These are phyloP conservation scores for Dorcus parallelipipedus DNA, from an alignment of 2,888 invertebrate species.

Conservation along the genomic window DNA sequence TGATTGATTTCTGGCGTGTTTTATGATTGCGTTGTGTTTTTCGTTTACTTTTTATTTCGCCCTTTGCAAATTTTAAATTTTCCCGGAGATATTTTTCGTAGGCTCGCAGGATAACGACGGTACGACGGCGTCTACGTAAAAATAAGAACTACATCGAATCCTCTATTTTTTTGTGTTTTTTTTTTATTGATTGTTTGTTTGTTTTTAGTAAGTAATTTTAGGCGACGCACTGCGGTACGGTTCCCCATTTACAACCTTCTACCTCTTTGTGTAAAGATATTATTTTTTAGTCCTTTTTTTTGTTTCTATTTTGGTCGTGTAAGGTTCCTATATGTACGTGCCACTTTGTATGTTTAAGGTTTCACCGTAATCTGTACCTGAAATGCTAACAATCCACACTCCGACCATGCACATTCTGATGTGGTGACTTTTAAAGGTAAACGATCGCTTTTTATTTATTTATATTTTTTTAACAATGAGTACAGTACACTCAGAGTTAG, in stretches of 20 bases:
- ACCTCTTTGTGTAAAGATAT: slow-evolving; percentile 38
- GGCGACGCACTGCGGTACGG: too few relatives aligned
- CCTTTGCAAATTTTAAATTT: slow-evolving; percentile 29
- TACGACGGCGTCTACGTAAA: slow-evolving; percentile 37
- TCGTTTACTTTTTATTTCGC: slow-evolving; percentile 26
- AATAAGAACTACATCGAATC: slow-evolving; percentile 22
- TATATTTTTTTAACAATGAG: too few relatives aligned
- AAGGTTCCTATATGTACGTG: slow-evolving; percentile 35
- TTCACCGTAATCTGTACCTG: slow-evolving; percentile 35
- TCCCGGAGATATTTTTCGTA: slow-evolving; percentile 20
- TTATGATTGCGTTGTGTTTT: slow-evolving; percentile 36
- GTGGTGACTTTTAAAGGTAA: not conserved
- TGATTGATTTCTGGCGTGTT: slow-evolving; percentile 37
- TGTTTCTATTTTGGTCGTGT: slow-evolving; percentile 4
- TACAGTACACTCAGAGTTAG: too few relatives aligned
- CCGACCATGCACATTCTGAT: not conserved
- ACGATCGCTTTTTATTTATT: too few relatives aligned
- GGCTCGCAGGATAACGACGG: too few relatives aligned
- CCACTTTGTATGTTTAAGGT: slow-evolving; percentile 24
- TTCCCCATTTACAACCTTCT: slow-evolving; percentile 25
- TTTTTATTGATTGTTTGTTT: slow-evolving; percentile 2
- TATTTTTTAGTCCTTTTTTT: slow-evolving; percentile 19
- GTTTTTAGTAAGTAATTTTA: not conserved
- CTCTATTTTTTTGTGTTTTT: slow-evolving; percentile 3
- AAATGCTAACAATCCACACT: slow-evolving; percentile 20